Base-by-base conservation (phyloP, 2,888 invertebrate species). In the Pristionchus japonicus region DNA sequence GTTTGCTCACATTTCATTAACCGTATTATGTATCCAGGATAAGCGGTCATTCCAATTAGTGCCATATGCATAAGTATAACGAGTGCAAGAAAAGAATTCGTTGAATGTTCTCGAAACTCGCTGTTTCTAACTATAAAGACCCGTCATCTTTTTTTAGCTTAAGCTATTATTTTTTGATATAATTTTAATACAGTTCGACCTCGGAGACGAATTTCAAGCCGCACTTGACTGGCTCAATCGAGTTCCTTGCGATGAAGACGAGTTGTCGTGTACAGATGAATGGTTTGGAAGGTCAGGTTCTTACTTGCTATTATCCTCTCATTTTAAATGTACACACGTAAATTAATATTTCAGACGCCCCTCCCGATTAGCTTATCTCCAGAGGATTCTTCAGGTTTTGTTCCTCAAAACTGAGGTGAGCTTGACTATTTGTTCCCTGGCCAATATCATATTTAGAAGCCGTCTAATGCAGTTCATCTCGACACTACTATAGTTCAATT, bases 221-320 rank as follows among this genome's bases (percentile, higher is more conserved):
- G 92, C 92, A n/a, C 88, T 92, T 11, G 90, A 90, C 61, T 93
- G 93, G 93, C 88, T 92, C 27, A 92, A 92, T 80, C 88, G 89
- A 43, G 91, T 92, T 3, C 92, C 92, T 11, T 91, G 92, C 52
- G 91, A 92, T 37, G 91, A 90, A 67, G 90, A 91, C 37, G 93
- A 93, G 40, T 89, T 92, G 0, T 89, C 90, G 1, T 93, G 92
- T 47, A 88, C 91, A 0, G 91, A 92, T 27, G 91, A 89, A 34
- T 91, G 91, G 90, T 89, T 92, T 3, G 90, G 89, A 6, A 61
- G 77, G 77, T 77, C 1, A 57, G 52, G 17, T 52, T 17, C 23
- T n/a, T n/a, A n/a, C n/a, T n/a, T n/a, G n/a, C n/a, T n/a, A n/a
- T n/a, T 37, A 74, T 74, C 13, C n/a, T 23, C 20, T 40, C 40